Evolutionary conservation across 2,797 vertebrate genomes (phyloP), one percentile per base, ranked within the genome.

Genomic region (Galago senegalensis): DNA sequence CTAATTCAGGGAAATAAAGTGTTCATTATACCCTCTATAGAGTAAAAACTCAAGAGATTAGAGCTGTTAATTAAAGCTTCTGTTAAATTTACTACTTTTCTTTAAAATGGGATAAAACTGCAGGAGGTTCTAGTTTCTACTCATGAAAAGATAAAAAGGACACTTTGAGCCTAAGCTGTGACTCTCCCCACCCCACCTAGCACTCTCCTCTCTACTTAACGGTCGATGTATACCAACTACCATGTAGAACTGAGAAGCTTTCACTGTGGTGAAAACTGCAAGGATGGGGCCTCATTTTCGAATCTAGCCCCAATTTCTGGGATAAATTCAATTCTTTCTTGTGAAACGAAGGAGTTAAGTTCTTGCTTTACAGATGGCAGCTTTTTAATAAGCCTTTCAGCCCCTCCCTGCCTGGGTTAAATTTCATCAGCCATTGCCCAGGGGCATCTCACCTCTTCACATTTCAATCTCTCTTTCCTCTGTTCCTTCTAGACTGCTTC

Each of bases 271-370:
- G 18, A 61, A 46, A 90, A 93, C 4, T 70, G n/a, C 7, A 86
- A 40, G 10, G 40, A 58, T 12, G 67, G 21, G 46, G 58, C 46
- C 43, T 53, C 61, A 46, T 1, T 58, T 76, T 89, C 83, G 89
- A 67, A 92, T 49, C 49, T 58, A 77, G 69, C n/a, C 69, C 17
- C 3, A 23, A 16, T 37, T 76, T 76, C 43, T 90, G 40, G 58
- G 76, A 82, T 37, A 92, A 76, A 84, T 7, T 46, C 75, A 43
- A 16, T 76, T 43, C 49, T 79, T 88, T 88, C 90, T 87, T 75
- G 6, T 49, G 86, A 96, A 97, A 96, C 16, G 46, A 91, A 97
- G 40, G 79, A 92, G 69, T 94, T 97, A 91, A 96, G 61, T 72
- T 92, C 53, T 93, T 93, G 79, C 70, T 96, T 89, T 86, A 85